Evolutionary conservation across 92 coral and sea anemone genomes (phyloP), one percentile per base, ranked within the genome.

Genomic region (Umimayanthus chanpuru): DNA sequence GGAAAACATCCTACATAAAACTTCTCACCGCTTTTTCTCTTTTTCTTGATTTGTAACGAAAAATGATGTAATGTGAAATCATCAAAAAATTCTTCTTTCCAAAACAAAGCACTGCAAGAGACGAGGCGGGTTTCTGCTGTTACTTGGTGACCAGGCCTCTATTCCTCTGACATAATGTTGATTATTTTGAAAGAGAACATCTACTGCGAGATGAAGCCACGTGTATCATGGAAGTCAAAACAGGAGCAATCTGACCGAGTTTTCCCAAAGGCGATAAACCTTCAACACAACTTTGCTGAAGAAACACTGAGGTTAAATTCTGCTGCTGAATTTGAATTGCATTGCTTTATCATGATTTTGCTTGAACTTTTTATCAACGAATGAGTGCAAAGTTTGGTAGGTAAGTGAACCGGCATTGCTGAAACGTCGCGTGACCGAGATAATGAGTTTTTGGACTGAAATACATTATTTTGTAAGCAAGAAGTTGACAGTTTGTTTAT

Each of bases 61-160:
- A 43, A 23, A 81, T 81, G 85, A 81, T 65, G 50, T 81, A 56
- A 81, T 38, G 41, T 81, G 74, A 81, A 81, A 81, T 81, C 73
- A 81, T 65, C 47, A 7, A 32, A 75, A 18, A 32, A 14, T n/a
- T 71, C 9, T 9, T 40, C 28, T 64, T 30, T 10, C 75, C 26
- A 81, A 81, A 81, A 81, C 85, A 81, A 81, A 21, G 16, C 38
- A 39, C 50, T 61, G 74, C 74, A 28, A 44, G 82, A 26, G 9
- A 49, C 61, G 36, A 25, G 36, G 36, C 66, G 61, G 20, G 53
- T 25, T 47, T 25, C 66, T 66, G 16, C 9, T 28, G 36, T 4
- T 20, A 81, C 43, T 21, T 81, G 4, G 74, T 38, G 30, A 38
- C 85, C 85, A 61, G 75, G 73, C 85, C 73, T 8, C 14, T 44